Conservation (phyloP, 2,113 vertebrate genomes). For the Melanerpes aurifrons region DNA sequence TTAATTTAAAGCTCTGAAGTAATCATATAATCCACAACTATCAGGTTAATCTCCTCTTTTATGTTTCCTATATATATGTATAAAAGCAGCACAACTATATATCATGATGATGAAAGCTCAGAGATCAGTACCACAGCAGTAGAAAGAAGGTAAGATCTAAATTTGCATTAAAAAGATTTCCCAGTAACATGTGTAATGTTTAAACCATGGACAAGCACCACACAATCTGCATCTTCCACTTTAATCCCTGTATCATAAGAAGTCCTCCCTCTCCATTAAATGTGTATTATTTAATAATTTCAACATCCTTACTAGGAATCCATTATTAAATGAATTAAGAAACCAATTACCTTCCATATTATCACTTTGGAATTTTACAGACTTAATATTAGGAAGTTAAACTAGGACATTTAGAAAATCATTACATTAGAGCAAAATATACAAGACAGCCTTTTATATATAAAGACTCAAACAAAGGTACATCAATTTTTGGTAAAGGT, state of each 20-base stretch:
- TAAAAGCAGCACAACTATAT: fast-evolving
- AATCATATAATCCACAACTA: background rate
- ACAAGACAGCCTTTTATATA: background rate
- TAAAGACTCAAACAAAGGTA: background rate
- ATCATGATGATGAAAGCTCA: background rate
- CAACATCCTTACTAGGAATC: background rate
- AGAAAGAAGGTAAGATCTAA: background rate
- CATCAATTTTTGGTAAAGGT: background rate
- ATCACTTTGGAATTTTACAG: background rate
- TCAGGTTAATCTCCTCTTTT: background rate
- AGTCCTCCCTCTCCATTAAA: background rate
- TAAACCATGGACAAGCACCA: background rate
- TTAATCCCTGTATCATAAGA: background rate
- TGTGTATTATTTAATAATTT: background rate
- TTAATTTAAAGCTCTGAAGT: background rate
- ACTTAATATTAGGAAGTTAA: background rate
- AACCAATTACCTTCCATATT: background rate
- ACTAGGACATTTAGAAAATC: background rate
- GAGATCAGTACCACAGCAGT: background rate
- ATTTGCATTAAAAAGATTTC: background rate
- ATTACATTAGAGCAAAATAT: background rate
- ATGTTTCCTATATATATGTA: background rate
- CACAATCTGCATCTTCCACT: background rate
- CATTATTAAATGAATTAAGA: conserved; percentile 3
- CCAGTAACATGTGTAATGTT: background rate